Conservation (phyloP, 2,797 vertebrate species). For the Tokudaia tokunoshimensis region DNA sequence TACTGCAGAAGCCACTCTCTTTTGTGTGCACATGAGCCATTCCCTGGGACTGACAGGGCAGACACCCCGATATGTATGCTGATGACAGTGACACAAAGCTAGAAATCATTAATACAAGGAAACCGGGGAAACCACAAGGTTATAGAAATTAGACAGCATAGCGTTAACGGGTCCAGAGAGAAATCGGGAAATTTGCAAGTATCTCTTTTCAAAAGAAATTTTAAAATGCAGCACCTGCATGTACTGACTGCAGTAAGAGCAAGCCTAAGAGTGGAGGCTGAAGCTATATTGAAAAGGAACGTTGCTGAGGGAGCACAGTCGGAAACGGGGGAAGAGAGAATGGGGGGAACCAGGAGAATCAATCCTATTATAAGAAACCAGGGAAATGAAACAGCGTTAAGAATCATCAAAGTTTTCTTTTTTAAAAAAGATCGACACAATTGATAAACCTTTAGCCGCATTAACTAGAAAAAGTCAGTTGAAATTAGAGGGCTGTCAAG, state of each 20-base stretch:
- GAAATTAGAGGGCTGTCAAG: neutral
- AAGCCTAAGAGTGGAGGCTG: neutral
- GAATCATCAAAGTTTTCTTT: neutral
- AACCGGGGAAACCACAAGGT: neutral
- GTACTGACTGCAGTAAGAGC: neutral
- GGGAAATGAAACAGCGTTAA: neutral
- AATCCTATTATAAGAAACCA: neutral
- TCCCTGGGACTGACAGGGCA: neutral
- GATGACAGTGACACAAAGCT: neutral
- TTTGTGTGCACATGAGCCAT: neutral
- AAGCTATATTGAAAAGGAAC: neutral
- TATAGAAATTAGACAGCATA: neutral
- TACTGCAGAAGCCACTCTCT: neutral
- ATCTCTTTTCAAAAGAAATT: slow-evolving; percentile 24
- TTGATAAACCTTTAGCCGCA: neutral
- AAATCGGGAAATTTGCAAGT: slow-evolving; percentile 10
- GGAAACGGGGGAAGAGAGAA: neutral
- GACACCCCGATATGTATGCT: neutral
- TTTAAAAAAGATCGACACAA: neutral
- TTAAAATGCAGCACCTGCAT: neutral
- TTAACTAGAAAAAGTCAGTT: slow-evolving; percentile 4
- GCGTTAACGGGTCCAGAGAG: neutral
- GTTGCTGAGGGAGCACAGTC: neutral
- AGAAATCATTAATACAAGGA: neutral
- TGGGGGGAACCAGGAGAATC: neutral